Evolutionary conservation across 2,113 vertebrate species (phyloP).

Genomic region (Microcebus griseorufus): DNA sequence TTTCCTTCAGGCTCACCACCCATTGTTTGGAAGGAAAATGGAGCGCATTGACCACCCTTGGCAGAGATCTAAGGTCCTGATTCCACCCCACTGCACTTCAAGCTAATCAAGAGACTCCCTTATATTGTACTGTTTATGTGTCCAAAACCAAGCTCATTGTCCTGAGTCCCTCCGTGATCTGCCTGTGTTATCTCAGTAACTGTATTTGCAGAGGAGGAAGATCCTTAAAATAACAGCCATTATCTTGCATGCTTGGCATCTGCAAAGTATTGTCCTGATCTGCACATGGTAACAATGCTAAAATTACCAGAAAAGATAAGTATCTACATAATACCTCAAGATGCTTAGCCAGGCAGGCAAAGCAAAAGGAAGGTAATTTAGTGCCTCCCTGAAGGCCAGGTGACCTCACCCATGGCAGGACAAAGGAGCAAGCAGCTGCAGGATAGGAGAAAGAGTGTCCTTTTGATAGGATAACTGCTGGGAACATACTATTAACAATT

Average conservation of each 20-base stretch:
- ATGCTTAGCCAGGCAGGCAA: conserved; percentile 24
- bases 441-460: not conserved
- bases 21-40: conserved; percentile 49
- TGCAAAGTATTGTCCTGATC: conserved; percentile 49
- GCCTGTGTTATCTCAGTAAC: not conserved
- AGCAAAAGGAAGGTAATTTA: not conserved
- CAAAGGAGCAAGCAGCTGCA: not conserved
- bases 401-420: not conserved
- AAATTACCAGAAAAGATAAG: conserved; percentile 24
- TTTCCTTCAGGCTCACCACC: conserved; percentile 4
- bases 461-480: not conserved
- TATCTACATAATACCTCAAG: not conserved
- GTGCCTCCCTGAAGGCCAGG: not conserved
- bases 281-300: conserved; percentile 2
- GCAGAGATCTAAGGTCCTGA: not conserved
- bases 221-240: conserved; percentile 43
- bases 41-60: not conserved
- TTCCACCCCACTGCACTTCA: not conserved
- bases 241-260: not conserved
- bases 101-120: not conserved
- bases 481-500: not conserved
- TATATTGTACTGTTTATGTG: not conserved
- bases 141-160: not conserved
- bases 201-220: conserved; percentile 23
- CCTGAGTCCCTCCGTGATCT: not conserved